A percentile compares a stretch with the other conserved stretches of the same genome.
Conservation (phyloP, 1,140 invertebrate species). For the Trichoplusia ni region DNA sequence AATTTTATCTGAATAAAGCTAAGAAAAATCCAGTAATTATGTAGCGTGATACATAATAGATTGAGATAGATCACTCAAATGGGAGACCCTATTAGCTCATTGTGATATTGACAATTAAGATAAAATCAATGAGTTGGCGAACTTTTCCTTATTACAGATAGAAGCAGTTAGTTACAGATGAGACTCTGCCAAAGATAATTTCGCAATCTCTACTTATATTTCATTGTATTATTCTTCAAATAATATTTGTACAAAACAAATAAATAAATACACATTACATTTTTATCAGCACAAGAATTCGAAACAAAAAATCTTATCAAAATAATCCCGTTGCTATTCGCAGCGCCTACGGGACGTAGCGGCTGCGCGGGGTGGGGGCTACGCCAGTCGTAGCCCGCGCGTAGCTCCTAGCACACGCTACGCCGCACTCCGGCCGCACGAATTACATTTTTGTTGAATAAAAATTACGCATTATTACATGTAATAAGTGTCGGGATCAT, state of each 20-base stretch:
- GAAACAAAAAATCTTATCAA: conserved; percentile 34
- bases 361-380: conserved; percentile 60
- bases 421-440: conserved; percentile 38
- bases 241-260: conserved; percentile 17
- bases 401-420: conserved; percentile 68
- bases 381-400: conserved; percentile 70
- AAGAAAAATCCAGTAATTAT: too few species aligned
- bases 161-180: too few species aligned
- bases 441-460: conserved; percentile 15
- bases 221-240: too few species aligned
- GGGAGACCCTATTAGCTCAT: too few species aligned
- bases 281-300: conserved; percentile 23
- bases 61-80: too few species aligned
- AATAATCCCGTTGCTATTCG: conserved; percentile 26
- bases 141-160: too few species aligned
- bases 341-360: conserved; percentile 34
- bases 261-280: conserved; percentile 8
- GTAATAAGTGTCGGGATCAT: conserved; percentile 21
- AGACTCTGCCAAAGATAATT: too few species aligned
- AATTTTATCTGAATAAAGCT: too few species aligned
- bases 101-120: too few species aligned
- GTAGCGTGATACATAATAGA: too few species aligned
- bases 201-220: too few species aligned
- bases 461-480: conserved; percentile 23
- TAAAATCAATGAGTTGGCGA: too few species aligned